Evolutionary conservation across 2,888 invertebrate species (phyloP).

Genomic region (Thecophora atra): DNA sequence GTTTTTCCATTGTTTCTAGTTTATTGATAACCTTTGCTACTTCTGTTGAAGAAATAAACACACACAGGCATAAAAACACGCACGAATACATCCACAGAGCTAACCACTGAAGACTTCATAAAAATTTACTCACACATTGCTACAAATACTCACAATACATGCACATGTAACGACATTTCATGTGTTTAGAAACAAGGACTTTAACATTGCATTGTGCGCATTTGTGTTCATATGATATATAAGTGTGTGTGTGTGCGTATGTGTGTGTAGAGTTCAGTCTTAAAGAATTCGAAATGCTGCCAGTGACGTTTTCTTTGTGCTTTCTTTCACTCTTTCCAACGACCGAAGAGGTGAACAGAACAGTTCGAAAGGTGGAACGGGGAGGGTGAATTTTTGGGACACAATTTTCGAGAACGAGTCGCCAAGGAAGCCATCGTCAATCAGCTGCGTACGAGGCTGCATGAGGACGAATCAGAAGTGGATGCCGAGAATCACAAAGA

Average conservation of each 20-base stretch:
- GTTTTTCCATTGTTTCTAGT: background rate
- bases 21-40: background rate
- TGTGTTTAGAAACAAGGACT: slow-evolving; percentile 29
- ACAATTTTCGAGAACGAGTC: background rate
- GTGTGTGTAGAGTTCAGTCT: slow-evolving; percentile 14
- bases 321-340: background rate
- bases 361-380: background rate
- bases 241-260: slow-evolving; percentile 10
- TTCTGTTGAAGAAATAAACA: background rate
- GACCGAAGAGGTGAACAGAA: background rate
- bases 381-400: background rate
- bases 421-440: slow-evolving; percentile 4
- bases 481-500: background rate
- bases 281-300: slow-evolving; percentile 21
- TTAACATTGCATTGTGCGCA: slow-evolving; percentile 22
- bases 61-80: background rate
- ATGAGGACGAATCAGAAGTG: background rate
- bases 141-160: background rate
- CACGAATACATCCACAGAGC: background rate
- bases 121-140: background rate
- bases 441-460: background rate
- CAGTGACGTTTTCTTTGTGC: background rate
- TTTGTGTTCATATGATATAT: background rate
- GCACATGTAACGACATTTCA: background rate
- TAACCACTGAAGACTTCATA: background rate